Base-by-base conservation (phyloP, 2,888 invertebrate species). In the Dryococelus australis region DNA sequence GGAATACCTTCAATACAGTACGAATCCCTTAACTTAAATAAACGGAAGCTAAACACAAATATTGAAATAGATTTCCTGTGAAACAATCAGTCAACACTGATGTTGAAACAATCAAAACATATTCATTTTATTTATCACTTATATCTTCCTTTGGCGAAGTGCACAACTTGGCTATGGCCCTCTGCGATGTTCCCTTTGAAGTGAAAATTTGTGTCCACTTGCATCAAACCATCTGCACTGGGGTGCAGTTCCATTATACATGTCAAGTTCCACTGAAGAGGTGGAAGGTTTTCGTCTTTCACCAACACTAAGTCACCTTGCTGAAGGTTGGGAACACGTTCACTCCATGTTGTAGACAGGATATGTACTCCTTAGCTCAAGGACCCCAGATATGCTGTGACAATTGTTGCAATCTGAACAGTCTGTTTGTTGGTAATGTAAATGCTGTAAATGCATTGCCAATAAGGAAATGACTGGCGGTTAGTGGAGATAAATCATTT, bases 181-280 rank as follows among this genome's bases (percentile, higher is more conserved):
- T 65, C 8, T 16, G 20, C n/a, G 24, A 65, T 9, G 65, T 65
- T 65, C 65, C n/a, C 8, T 20, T 88, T 47, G 87, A 65, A 5
- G 91, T 91, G 65, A 89, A 89, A 12, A 92, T 88, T 88, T 0
- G 90, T 89, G 0, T 89, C 91, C 0, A 91, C 91, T 85, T 91
- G 3, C n/a, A 90, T 86, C 0, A 90, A 86, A 9, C 88, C 88
- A 86, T 91, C 91, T 28, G 85, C 80, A 51, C 91, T 91, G 20
- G 90, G 90, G 87, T 90, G 89, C 8, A 90, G 81, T 9, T 90
- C 85, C 1, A 89, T 28, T 4, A 91, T 88, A 84, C 91, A 78
- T 20, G 90, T 91, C 0, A 90, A 86, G n/a, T 86, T 86, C 91
- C 92, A 92, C 43, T 90, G 88, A 16, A 90, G 81, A 1, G 91